These are phyloP conservation scores for Enteromius anoplus DNA, from an alignment of 2,797 vertebrate genomes.

Conservation along the genomic window DNA sequence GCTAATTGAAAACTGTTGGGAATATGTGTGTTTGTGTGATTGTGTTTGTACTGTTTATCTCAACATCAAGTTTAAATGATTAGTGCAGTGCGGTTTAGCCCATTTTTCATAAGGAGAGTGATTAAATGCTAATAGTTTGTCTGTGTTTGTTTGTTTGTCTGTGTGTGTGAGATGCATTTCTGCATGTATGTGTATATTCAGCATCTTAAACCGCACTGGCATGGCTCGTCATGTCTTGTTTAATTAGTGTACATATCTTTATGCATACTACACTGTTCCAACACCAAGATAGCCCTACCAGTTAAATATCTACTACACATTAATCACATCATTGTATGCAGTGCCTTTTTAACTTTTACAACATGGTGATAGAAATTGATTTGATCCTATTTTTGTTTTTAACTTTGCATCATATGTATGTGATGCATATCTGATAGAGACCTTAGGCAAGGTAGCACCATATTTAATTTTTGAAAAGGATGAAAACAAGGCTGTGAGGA, in stretches of 20 bases:
- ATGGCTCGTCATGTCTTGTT: neutral
- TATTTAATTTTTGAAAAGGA: neutral
- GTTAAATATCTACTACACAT: neutral
- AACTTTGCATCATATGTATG: neutral
- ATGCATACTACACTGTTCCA: neutral
- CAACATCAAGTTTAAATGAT: neutral
- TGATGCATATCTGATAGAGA: neutral
- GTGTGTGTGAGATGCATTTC: conserved; percentile 5
- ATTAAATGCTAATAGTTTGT: conserved; percentile 13
- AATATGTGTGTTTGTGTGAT: neutral
- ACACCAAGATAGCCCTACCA: conserved; percentile 2
- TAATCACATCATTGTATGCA: neutral
- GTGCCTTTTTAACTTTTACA: conserved; percentile 7
- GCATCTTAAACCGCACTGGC: neutral
- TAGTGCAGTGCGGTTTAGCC: neutral
- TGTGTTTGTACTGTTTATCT: neutral
- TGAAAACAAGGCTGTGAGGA: neutral
- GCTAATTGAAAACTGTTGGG: neutral
- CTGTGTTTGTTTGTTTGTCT: neutral
- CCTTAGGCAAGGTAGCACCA: neutral
- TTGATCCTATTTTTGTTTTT: neutral
- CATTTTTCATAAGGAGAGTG: neutral
- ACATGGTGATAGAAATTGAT: neutral
- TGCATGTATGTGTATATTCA: conserved; percentile 24
- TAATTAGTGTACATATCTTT: neutral